These are phyloP conservation scores for Danionella dracula DNA, from an alignment of 2,797 vertebrate species.

Conservation along the genomic window DNA sequence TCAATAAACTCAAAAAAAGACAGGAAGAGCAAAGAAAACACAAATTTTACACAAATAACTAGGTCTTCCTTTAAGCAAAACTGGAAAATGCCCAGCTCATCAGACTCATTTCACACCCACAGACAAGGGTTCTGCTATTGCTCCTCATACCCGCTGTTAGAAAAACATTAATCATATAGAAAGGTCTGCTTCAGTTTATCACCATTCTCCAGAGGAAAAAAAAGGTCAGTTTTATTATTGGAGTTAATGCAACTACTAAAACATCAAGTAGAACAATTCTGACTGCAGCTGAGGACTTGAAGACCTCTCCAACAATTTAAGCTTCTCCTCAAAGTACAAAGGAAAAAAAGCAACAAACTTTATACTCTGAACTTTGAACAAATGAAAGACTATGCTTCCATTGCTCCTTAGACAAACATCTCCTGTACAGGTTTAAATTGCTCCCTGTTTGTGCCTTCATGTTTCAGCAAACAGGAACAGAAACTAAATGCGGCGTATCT, in stretches of 20 bases:
- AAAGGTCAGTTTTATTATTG: too few species aligned
- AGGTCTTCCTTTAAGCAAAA: too few species aligned
- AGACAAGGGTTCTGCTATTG: conserved; percentile 31
- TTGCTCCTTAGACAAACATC: neutral
- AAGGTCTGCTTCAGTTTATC: neutral
- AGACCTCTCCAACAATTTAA: conserved; percentile 31
- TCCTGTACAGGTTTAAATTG: neutral
- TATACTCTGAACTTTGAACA: conserved; percentile 17
- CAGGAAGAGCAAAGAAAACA: neutral
- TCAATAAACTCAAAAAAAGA: too few species aligned
- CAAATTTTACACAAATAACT: neutral
- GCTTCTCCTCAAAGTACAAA: neutral
- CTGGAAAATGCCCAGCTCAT: conserved; percentile 39
- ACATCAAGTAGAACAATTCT: neutral
- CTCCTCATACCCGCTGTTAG: conserved; percentile 23
- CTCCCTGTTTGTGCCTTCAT: neutral
- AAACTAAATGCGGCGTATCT: neutral
- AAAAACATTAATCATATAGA: neutral
- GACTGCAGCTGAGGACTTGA: conserved; percentile 6
- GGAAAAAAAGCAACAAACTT: conserved; percentile 8
- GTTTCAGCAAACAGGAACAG: neutral
- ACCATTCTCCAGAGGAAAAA: too few species aligned
- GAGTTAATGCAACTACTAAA: neutral
- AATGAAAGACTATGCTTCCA: neutral
- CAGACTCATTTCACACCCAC: conserved; percentile 53